phyloP scores from a whole-genome alignment of 2,888 invertebrate genomes.

The Rhingia rostrata region DNA sequence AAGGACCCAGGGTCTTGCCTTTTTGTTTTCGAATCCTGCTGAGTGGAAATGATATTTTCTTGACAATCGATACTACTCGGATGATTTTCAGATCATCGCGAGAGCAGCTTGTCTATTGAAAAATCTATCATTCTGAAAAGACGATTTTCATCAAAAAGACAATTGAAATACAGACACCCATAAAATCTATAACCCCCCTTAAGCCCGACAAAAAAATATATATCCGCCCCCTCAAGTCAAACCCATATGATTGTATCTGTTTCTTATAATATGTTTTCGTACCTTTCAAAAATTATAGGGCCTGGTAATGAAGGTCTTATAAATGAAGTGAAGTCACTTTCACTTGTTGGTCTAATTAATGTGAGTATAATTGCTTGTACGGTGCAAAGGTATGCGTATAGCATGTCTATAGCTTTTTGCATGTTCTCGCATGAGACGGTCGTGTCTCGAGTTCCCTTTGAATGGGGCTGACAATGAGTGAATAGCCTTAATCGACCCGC shows the following conservation, averaged over 20 bases:
- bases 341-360: slow-evolving; percentile 63
- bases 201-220: too few species aligned
- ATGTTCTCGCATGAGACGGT: neutral
- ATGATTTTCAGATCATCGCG: too few species aligned
- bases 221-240: too few species aligned
- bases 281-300: neutral
- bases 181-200: too few species aligned
- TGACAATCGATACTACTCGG: too few species aligned
- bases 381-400: neutral
- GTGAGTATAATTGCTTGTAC: slow-evolving; percentile 47
- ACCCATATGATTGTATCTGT: neutral
- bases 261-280: slow-evolving; percentile 7
- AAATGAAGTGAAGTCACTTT: slow-evolving; percentile 55
- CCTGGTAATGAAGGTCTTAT: slow-evolving; percentile 18
- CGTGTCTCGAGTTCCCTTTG: slow-evolving; percentile 19
- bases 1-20: too few species aligned
- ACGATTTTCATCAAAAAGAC: too few species aligned
- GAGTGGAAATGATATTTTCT: too few species aligned
- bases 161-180: too few species aligned
- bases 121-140: too few species aligned
- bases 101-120: too few species aligned
- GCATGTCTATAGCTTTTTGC: slow-evolving; percentile 11
- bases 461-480: slow-evolving; percentile 40
- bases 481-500: slow-evolving; percentile 38
- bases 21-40: too few species aligned